These are phyloP conservation scores for Labroides dimidiatus DNA, from an alignment of 2,797 vertebrate genomes.

Conservation along the genomic window DNA sequence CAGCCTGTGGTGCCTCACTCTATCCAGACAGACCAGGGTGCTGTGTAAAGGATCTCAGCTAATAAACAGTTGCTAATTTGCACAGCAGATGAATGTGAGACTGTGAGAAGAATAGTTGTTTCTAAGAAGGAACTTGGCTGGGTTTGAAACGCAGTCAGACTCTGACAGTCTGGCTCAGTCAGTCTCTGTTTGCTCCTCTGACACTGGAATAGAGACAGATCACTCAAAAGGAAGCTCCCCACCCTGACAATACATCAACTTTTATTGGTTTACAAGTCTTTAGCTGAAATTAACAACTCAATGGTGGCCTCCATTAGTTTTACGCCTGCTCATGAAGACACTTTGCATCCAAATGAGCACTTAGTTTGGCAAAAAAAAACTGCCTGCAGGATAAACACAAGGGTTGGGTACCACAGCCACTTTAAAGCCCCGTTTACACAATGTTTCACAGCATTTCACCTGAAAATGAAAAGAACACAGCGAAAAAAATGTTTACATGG, in stretches of 20 bases:
- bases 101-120: constrained; percentile 35
- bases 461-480: no score
- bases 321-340: constrained; percentile 49
- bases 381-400: neutral
- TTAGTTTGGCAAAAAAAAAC: constrained; percentile 17
- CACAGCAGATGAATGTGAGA: constrained; percentile 24
- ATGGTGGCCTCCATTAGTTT: constrained; percentile 64
- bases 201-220: constrained; percentile 41
- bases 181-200: constrained; percentile 50
- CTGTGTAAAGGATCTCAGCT: constrained; percentile 30
- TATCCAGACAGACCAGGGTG: neutral
- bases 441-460: no score
- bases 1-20: neutral
- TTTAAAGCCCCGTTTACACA: no score
- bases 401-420: neutral
- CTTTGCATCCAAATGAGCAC: constrained; percentile 45
- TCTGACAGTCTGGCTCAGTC: constrained; percentile 28
- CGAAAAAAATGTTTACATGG: no score
- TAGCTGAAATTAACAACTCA: constrained; percentile 54
- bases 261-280: constrained; percentile 64
- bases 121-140: constrained; percentile 37
- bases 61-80: constrained; percentile 37
- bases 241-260: constrained; percentile 44
- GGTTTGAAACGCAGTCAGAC: constrained; percentile 43
- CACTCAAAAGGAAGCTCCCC: constrained; percentile 49